These are phyloP conservation scores for Coecobrya sp. DNA, from an alignment of 2,888 invertebrate genomes.

Conservation along the genomic window DNA sequence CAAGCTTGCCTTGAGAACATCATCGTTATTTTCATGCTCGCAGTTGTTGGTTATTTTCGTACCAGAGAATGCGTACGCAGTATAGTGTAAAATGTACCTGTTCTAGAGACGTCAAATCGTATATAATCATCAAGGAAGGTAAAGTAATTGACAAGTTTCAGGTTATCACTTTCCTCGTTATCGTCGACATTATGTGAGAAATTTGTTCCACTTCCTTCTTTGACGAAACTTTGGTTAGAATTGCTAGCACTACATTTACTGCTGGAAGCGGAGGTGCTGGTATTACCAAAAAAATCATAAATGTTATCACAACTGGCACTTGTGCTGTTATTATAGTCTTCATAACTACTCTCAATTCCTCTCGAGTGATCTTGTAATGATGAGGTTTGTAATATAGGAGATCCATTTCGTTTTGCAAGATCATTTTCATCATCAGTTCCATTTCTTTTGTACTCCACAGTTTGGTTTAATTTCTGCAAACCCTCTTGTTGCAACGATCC, in stretches of 20 bases:
- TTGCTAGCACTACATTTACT: neutral
- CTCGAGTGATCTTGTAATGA: slow-evolving; percentile 13
- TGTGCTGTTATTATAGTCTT: slow-evolving; percentile 36
- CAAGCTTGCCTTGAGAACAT: neutral
- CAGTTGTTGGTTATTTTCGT: neutral
- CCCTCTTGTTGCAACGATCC: neutral
- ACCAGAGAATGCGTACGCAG: neutral
- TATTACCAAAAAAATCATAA: slow-evolving; percentile 30
- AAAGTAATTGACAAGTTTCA: slow-evolving; percentile 61
- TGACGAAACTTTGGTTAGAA: neutral
- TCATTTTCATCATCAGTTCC: neutral
- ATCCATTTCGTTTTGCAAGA: slow-evolving; percentile 9
- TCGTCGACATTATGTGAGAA: slow-evolving; percentile 22
- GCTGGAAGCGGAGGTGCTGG: slow-evolving; percentile 2
- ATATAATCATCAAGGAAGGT: slow-evolving; percentile 81
- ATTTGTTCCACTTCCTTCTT: slow-evolving; percentile 30
- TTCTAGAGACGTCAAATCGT: slow-evolving; percentile 81
- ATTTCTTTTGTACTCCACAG: neutral
- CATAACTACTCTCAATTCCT: slow-evolving; percentile 40
- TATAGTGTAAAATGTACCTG: slow-evolving; percentile 66
- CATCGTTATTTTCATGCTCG: neutral
- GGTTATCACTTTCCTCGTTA: slow-evolving; percentile 63
- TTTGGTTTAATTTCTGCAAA: neutral
- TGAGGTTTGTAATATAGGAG: slow-evolving; percentile 1
- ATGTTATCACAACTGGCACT: slow-evolving; percentile 37